These are phyloP conservation scores for Lepus americanus DNA, from an alignment of 2,113 vertebrate genomes.

Conservation along the genomic window DNA sequence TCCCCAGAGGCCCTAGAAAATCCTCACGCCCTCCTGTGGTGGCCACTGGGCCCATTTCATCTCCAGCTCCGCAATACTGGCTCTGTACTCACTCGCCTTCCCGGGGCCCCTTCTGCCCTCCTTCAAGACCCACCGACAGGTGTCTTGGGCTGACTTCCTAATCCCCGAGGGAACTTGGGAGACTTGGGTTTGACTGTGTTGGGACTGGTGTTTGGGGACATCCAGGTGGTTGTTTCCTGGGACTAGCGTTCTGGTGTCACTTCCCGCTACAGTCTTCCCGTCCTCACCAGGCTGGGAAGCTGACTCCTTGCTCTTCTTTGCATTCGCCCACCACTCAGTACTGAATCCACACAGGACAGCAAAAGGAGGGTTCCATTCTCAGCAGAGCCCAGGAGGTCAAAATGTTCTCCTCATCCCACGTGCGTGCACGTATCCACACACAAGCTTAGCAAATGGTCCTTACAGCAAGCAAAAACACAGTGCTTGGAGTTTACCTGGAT, in stretches of 20 bases:
- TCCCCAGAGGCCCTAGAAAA: background rate
- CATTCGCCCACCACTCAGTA: background rate
- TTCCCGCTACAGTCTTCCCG: background rate
- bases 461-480: background rate
- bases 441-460: background rate
- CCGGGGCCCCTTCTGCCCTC: background rate
- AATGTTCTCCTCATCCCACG: constrained; percentile 5
- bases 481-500: background rate
- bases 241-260: background rate
- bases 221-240: background rate
- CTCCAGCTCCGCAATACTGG: background rate
- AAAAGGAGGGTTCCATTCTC: constrained; percentile 21
- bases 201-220: background rate
- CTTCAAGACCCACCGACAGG: background rate
- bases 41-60: background rate
- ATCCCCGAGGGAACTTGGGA: background rate
- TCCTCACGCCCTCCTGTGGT: background rate
- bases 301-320: background rate
- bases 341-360: background rate
- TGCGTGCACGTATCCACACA: background rate
- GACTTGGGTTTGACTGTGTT: background rate
- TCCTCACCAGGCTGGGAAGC: background rate
- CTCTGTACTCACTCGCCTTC: background rate
- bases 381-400: background rate
- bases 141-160: background rate